Percentiles rank a stretch among this genome's conserved stretches.
phyloP scores from a whole-genome alignment of 2,888 invertebrate species.

The Drosophila ochracea region DNA sequence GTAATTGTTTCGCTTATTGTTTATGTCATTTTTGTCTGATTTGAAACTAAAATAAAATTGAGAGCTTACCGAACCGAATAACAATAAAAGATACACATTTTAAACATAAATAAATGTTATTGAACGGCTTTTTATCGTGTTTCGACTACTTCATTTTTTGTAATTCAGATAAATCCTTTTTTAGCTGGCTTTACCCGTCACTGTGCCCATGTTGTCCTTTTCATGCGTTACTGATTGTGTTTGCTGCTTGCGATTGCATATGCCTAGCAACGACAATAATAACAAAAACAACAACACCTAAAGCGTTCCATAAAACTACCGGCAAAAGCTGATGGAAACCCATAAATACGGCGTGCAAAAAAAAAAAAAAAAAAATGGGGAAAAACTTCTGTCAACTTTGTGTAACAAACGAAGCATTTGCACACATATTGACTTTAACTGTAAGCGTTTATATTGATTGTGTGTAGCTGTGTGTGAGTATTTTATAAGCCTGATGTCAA shows the following conservation, averaged over 20 bases:
- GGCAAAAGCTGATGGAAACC: constrained; percentile 59
- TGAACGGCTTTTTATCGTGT: background rate
- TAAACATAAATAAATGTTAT: background rate
- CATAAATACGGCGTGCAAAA: constrained; percentile 55
- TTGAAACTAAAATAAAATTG: background rate
- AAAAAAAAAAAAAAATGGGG: background rate
- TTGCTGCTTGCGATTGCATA: constrained; percentile 61
- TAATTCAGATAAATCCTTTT: constrained; percentile 11
- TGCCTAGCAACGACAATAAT: constrained; percentile 37
- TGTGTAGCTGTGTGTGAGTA: constrained; percentile 13
- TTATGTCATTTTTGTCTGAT: background rate
- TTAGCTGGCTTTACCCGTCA: background rate
- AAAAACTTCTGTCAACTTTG: constrained; percentile 66
- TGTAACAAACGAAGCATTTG: constrained; percentile 67
- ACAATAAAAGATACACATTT: background rate
- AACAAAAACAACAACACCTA: constrained; percentile 25
- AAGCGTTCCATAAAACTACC: constrained; percentile 39
- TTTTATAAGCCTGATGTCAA: constrained; percentile 47
- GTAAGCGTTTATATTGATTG: constrained; percentile 64
- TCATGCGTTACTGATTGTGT: constrained; percentile 57
- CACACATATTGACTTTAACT: constrained; percentile 69
- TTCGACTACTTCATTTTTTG: background rate
- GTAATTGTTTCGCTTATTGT: background rate
- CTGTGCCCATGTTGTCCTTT: constrained; percentile 29
- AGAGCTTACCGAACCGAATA: background rate